Base-by-base conservation (phyloP, 1,140 invertebrate species). In the Pseudachorutes palmiensis region DNA sequence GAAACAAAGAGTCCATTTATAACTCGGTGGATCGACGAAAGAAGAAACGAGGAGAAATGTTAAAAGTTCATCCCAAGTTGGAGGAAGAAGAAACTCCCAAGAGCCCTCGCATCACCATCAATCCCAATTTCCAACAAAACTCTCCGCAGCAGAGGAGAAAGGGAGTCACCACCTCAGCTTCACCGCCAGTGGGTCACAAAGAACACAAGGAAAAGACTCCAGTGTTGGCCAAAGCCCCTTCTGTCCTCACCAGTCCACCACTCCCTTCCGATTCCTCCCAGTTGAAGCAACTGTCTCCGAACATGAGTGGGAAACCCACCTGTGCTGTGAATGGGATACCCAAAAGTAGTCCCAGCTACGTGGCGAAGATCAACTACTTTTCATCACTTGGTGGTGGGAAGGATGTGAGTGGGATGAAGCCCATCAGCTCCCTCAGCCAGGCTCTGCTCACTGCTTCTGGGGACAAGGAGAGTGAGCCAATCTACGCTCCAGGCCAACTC, bases 1-100 rank as follows among this genome's bases (percentile, higher is more conserved):
- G 89, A 22, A 91, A 92, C 75, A 85, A 87, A 19, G 89, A 92
- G 70, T 91, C 89, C 0, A 91, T 93, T 64, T 93, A 93, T 75
- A 90, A 89, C 0, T 85, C 86, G 0, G 62, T 74, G 29, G 70
- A 71, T 55, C 32, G 73, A 22, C 45, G 72, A 33, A 74, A 70
- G 48, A 67, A 71, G 63, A 67, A 68, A 55, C 9, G 67, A 48
- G 65, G 66, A 36, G 28, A 31, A 33, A 33, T 61, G 51, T 62
- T 60, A 58, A 51, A 66, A 36, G 64, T 30, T 2, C 22, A 26
- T 5, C 16, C 24, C n/a, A n/a, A n/a, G n/a, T n/a, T n/a, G 29
- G 65, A 57, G 2, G 19, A 16, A 3, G 59, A 29, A 3, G 63
- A 30, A 3, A 26, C 41, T 16, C 22, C 45, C 5, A 26, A 26